A percentile compares a stretch with the other conserved stretches of the same genome.
phyloP scores from a whole-genome alignment of 2,888 invertebrate genomes.

The Gasteruption jaculator region DNA sequence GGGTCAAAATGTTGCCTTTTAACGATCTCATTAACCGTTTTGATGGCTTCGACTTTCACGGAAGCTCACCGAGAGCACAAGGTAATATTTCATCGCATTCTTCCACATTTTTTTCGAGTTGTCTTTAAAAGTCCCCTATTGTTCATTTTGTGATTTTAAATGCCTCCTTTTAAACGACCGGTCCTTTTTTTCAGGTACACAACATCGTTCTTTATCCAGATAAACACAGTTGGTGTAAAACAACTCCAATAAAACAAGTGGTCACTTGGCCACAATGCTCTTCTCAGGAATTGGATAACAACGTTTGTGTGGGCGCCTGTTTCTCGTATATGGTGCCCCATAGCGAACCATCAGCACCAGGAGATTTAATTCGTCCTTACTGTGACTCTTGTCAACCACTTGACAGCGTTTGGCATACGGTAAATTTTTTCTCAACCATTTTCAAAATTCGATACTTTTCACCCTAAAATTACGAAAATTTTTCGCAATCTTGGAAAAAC shows the following conservation, averaged over 20 bases:
- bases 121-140: neutral
- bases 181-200: slow-evolving; percentile 55
- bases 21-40: slow-evolving; percentile 31
- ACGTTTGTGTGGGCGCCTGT: slow-evolving; percentile 68
- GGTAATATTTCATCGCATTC: too few species aligned
- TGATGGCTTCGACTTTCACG: slow-evolving; percentile 32
- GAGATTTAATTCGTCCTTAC: slow-evolving; percentile 61
- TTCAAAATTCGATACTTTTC: neutral
- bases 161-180: slow-evolving; percentile 3
- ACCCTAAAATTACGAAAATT: too few species aligned
- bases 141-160: neutral
- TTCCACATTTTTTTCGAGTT: slow-evolving; percentile 14
- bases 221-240: slow-evolving; percentile 68
- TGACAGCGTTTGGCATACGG: slow-evolving; percentile 63
- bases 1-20: slow-evolving; percentile 32
- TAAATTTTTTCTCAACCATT: slow-evolving; percentile 38
- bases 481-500: too few species aligned
- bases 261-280: slow-evolving; percentile 64
- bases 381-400: slow-evolving; percentile 69
- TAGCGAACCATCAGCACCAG: slow-evolving; percentile 64
- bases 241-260: slow-evolving; percentile 65
- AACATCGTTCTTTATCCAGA: slow-evolving; percentile 68
- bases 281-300: slow-evolving; percentile 64
- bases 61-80: slow-evolving; percentile 48
- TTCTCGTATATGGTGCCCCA: slow-evolving; percentile 68